phyloP scores from a whole-genome alignment of 2,888 invertebrate species.

The Temnothorax ravouxi region DNA sequence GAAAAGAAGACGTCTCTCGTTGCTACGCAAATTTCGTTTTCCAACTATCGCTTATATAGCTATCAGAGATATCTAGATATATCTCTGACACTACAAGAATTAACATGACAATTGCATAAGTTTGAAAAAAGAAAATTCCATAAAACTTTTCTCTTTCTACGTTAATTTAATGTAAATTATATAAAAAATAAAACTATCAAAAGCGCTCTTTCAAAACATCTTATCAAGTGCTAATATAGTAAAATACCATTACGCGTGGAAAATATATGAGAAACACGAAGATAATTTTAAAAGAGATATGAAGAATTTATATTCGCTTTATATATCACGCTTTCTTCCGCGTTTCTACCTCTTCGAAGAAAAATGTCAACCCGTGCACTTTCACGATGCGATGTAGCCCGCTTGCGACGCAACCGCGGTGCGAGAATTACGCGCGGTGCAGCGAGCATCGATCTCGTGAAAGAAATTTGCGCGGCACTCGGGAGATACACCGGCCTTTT shows the following conservation, averaged over 20 bases:
- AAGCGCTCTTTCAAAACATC: not conserved
- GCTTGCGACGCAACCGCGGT: slow-evolving; percentile 12
- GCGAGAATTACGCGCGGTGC: slow-evolving; percentile 59
- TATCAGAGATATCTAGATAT: slow-evolving; percentile 11
- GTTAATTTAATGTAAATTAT: not conserved
- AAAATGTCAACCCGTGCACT: slow-evolving; percentile 30
- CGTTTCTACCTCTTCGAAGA: slow-evolving; percentile 10
- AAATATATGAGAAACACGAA: not conserved
- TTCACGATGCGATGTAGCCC: not conserved
- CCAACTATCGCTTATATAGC: slow-evolving; percentile 20
- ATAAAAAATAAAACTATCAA: not conserved
- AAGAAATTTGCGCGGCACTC: slow-evolving; percentile 44
- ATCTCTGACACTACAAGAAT: slow-evolving; percentile 5
- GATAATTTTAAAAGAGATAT: slow-evolving; percentile 15
- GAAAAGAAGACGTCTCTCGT: slow-evolving; percentile 41
- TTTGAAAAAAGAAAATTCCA: not conserved
- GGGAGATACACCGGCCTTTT: slow-evolving; percentile 16
- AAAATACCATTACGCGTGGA: not conserved
- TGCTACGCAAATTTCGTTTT: slow-evolving; percentile 48
- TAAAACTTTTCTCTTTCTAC: not conserved
- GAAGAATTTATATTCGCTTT: slow-evolving; percentile 23
- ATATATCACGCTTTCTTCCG: slow-evolving; percentile 25
- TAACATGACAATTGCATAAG: slow-evolving; percentile 23
- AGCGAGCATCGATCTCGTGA: slow-evolving; percentile 23
- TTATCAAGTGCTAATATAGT: slow-evolving; percentile 3